A percentile compares a stretch with the other conserved stretches of the same genome.
These are phyloP conservation scores for Agrochola macilenta DNA, from an alignment of 2,888 invertebrate species.

Conservation along the genomic window DNA sequence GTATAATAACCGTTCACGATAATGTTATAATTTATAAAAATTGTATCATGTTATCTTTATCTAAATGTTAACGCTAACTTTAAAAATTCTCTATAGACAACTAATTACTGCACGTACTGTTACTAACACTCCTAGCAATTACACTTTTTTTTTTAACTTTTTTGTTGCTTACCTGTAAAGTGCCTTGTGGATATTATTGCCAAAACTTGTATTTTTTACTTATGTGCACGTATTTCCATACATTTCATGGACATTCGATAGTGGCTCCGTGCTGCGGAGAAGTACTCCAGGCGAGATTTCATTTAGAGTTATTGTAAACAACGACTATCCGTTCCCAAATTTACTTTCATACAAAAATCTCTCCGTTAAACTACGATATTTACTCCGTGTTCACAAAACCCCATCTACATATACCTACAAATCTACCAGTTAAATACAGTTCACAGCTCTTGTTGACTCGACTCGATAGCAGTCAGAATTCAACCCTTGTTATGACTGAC, in stretches of 20 bases:
- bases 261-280: neutral
- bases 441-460: conserved; percentile 59
- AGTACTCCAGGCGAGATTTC: neutral
- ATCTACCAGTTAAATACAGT: conserved; percentile 47
- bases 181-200: too few relatives aligned
- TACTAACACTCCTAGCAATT: too few relatives aligned
- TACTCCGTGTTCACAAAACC: neutral
- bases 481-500: conserved; percentile 68
- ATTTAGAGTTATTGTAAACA: neutral
- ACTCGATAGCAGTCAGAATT: conserved; percentile 59
- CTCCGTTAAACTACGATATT: conserved; percentile 3
- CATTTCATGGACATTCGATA: neutral
- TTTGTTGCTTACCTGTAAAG: too few relatives aligned
- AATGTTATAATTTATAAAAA: too few relatives aligned
- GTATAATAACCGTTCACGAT: too few relatives aligned
- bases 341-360: neutral
- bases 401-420: neutral
- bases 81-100: too few relatives aligned
- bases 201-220: too few relatives aligned
- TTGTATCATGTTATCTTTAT: too few relatives aligned
- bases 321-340: neutral
- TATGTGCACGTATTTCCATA: too few relatives aligned
- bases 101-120: too few relatives aligned
- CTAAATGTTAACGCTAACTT: too few relatives aligned
- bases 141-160: too few relatives aligned